A percentile compares a stretch with the other conserved stretches of the same genome.
phyloP scores from a whole-genome alignment of 2,113 vertebrate genomes.

The Halichoeres trimaculatus region DNA sequence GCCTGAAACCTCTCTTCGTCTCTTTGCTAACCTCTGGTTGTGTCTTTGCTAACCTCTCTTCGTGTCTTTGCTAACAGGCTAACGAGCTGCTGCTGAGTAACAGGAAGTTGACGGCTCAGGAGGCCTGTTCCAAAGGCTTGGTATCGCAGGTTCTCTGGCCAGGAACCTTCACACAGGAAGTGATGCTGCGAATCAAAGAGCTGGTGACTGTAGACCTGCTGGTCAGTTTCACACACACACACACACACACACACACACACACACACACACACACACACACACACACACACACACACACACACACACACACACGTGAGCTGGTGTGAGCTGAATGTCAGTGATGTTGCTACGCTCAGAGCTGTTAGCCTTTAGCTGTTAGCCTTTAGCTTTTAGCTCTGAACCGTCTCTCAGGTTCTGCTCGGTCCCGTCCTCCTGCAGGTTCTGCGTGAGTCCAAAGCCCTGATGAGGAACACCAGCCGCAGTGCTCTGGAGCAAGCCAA shows the following conservation, averaged over 20 bases:
- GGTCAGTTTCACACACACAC: constrained; percentile 80
- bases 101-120: constrained; percentile 96
- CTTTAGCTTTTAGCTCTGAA: no score
- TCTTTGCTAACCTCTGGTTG: no score
- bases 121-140: constrained; percentile 95
- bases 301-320: no score
- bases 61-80: constrained; percentile 83
- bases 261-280: not conserved
- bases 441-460: constrained; percentile 94
- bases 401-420: no score
- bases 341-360: no score
- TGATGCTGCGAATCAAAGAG: constrained; percentile 96
- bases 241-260: not conserved
- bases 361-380: no score
- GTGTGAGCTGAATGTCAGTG: no score
- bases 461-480: constrained; percentile 92
- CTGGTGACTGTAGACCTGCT: constrained; percentile 91
- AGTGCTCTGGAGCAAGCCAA: constrained; percentile 93
- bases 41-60: no score
- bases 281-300: no score
- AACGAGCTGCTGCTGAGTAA: constrained; percentile 96
- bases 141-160: constrained; percentile 99
- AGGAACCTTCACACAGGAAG: constrained; percentile 96
- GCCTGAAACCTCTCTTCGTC: no score
- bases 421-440: constrained; percentile 82